Evolutionary conservation across 1,140 invertebrate genomes (phyloP).

Genomic region (Aphis gossypii): DNA sequence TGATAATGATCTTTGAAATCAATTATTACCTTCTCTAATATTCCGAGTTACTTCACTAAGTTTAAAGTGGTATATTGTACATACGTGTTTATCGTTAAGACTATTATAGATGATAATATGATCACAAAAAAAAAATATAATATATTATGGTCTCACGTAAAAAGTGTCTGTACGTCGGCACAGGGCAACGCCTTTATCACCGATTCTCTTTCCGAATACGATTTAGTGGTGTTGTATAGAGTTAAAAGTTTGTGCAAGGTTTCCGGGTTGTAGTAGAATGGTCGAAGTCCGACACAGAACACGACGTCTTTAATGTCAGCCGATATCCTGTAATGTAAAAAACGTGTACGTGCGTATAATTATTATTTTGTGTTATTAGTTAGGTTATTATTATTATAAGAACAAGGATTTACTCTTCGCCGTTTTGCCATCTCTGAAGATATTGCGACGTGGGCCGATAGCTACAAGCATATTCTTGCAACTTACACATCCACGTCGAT

Average conservation of each 20-base stretch:
- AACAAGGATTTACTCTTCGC: slow-evolving; percentile 32
- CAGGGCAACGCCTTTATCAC: not conserved
- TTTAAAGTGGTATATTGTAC: not conserved
- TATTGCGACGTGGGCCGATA: not conserved
- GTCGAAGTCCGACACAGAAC: not conserved
- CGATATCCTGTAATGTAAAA: not conserved
- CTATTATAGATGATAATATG: not conserved
- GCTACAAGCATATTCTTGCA: not conserved
- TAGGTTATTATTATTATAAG: not conserved
- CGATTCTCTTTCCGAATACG: slow-evolving; percentile 10
- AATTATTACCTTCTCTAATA: not conserved
- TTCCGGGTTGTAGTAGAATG: fast-evolving
- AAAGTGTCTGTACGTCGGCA: not conserved
- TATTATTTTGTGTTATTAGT: too few species aligned
- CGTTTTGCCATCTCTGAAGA: slow-evolving; percentile 22
- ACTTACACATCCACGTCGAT: not conserved
- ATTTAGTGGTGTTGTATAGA: not conserved
- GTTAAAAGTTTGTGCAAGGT: not conserved
- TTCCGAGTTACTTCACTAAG: not conserved
- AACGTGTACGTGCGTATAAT: not conserved
- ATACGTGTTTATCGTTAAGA: not conserved
- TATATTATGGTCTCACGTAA: slow-evolving; percentile 1
- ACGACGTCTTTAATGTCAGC: not conserved
- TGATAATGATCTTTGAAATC: not conserved
- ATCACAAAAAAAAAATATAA: not conserved